Evolutionary conservation across 1,140 invertebrate species (phyloP).

Genomic region (Trichoplusia ni): DNA sequence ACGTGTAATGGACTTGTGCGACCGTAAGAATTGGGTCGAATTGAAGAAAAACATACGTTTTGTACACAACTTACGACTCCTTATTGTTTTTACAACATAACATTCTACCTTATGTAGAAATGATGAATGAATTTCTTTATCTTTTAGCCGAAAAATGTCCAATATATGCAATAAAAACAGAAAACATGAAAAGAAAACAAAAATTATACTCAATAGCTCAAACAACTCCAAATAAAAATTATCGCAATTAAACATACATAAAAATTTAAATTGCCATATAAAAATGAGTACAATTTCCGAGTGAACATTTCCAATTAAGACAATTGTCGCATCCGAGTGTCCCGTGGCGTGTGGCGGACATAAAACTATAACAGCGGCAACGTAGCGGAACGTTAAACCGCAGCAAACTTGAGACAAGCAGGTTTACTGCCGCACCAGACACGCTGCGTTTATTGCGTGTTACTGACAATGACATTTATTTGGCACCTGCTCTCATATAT

Average conservation of each 20-base stretch:
- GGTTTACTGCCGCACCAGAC: conserved; percentile 25
- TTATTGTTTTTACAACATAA: too few relatives aligned
- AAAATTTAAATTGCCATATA: not conserved
- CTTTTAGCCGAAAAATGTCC: too few relatives aligned
- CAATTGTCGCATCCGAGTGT: not conserved
- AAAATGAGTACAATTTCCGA: not conserved
- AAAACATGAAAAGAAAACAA: too few relatives aligned
- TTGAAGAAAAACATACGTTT: too few relatives aligned
- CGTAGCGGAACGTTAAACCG: conserved; percentile 20
- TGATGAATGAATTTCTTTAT: too few relatives aligned
- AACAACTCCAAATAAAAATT: not conserved
- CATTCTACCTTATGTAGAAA: too few relatives aligned
- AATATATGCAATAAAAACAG: too few relatives aligned
- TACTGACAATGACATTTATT: conserved; percentile 9
- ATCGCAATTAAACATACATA: not conserved
- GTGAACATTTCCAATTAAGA: conserved; percentile 10
- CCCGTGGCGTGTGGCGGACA: conserved; percentile 1
- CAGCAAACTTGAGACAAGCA: conserved; percentile 13
- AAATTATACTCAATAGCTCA: too few relatives aligned
- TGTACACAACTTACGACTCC: too few relatives aligned
- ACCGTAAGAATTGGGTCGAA: not conserved
- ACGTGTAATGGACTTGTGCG: not conserved
- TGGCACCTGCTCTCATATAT: not conserved
- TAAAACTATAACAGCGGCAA: conserved; percentile 23
- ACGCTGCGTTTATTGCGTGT: conserved; percentile 22